A percentile compares a stretch with the other conserved stretches of the same genome.
Evolutionary conservation across 2,797 vertebrate species (phyloP).

Genomic region (Myoxocephalus aenaeus): DNA sequence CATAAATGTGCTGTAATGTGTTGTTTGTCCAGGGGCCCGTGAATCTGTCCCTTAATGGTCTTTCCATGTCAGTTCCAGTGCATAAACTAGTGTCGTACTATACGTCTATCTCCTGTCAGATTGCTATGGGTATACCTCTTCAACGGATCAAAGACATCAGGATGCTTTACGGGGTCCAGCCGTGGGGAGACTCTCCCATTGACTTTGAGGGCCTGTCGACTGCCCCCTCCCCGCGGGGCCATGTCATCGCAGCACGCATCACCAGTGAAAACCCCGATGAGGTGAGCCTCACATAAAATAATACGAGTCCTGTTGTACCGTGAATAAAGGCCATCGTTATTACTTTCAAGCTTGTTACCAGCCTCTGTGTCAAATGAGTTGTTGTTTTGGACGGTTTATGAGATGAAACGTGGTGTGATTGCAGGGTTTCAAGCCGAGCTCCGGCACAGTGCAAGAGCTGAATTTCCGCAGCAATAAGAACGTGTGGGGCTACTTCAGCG

Average conservation of each 20-base stretch:
- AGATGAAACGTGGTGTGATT: slow-evolving; percentile 31
- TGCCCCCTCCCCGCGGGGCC: slow-evolving; percentile 92
- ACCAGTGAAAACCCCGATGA: slow-evolving; percentile 99
- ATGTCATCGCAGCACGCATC: slow-evolving; percentile 98
- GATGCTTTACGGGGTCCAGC: slow-evolving; percentile 85
- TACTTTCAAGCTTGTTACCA: not conserved
- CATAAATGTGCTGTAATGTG: not conserved
- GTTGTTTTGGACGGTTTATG: not conserved
- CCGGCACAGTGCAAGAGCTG: slow-evolving; percentile 97
- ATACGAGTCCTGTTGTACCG: not conserved
- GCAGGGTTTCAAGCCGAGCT: slow-evolving; percentile 99
- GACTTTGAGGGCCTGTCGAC: slow-evolving; percentile 94
- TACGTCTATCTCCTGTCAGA: slow-evolving; percentile 68
- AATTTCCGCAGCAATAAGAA: slow-evolving; percentile 99
- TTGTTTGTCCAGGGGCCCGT: not conserved
- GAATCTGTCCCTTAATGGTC: not conserved
- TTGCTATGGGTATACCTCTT: slow-evolving; percentile 97
- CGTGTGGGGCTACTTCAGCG: slow-evolving; percentile 99
- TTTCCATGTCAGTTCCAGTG: not conserved
- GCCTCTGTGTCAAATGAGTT: not conserved
- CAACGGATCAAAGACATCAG: slow-evolving; percentile 91
- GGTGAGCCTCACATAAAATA: slow-evolving; percentile 75
- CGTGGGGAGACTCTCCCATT: slow-evolving; percentile 94
- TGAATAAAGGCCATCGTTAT: not conserved
- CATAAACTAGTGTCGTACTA: not conserved